phyloP scores from a whole-genome alignment of 2,113 vertebrate species.

The Macquaria australasica region DNA sequence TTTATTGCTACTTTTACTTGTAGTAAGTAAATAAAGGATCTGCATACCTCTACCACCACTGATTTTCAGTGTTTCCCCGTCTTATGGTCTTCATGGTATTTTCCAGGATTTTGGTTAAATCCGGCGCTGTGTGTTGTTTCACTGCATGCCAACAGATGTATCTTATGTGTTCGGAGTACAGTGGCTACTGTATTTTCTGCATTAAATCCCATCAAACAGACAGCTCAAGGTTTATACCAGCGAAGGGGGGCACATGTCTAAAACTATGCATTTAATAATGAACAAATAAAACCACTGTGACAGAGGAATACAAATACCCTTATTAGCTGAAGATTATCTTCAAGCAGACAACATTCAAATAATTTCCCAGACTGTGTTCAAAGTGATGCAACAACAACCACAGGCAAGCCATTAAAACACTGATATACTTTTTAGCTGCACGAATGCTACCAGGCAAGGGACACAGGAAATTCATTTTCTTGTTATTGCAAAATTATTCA shows the following conservation, averaged over 20 bases:
- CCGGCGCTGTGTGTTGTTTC: neutral
- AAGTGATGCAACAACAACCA: slow-evolving; percentile 72
- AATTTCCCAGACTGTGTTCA: slow-evolving; percentile 53
- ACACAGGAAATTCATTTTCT: slow-evolving; percentile 75
- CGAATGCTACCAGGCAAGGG: slow-evolving; percentile 58
- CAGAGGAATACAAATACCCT: slow-evolving; percentile 65
- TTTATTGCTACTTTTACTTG: neutral
- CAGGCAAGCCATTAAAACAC: slow-evolving; percentile 72
- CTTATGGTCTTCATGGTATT: slow-evolving; percentile 10
- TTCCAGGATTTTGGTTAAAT: slow-evolving; percentile 9
- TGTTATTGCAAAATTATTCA: slow-evolving; percentile 82
- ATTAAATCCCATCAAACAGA: slow-evolving; percentile 39
- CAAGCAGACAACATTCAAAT: slow-evolving; percentile 63
- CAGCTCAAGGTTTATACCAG: slow-evolving; percentile 11
- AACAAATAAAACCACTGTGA: slow-evolving; percentile 60
- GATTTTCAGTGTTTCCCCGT: neutral
- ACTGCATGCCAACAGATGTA: slow-evolving; percentile 11
- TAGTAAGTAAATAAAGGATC: neutral
- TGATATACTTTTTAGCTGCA: slow-evolving; percentile 62
- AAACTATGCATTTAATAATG: slow-evolving; percentile 64
- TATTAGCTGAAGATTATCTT: slow-evolving; percentile 72
- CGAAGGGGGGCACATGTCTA: slow-evolving; percentile 27
- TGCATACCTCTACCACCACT: neutral
- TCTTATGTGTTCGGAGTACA: neutral
- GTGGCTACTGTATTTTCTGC: slow-evolving; percentile 14